Base-by-base conservation (phyloP, 1,140 invertebrate genomes). In the Drosophila paulistorum region DNA sequence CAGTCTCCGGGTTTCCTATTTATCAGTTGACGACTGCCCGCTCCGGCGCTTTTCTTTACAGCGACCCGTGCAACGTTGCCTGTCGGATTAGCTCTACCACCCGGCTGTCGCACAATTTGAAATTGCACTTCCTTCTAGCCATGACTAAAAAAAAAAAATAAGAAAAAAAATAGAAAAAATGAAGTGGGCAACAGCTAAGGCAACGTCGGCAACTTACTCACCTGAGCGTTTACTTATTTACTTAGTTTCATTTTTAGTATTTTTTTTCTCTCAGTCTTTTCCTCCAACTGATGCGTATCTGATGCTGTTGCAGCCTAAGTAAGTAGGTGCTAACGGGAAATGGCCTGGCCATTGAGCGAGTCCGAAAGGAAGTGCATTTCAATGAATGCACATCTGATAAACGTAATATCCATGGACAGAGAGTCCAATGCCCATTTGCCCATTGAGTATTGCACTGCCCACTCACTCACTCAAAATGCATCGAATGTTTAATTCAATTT, bases 301-400 rank as follows among this genome's bases (percentile, higher is more conserved):
- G 78, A 48, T 64, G 35, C 20, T 57, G 64, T 33, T n/a, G 45
- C 17, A 51, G 45, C 45, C 45, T 23, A 51, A 51, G 45, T 51
- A 51, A 51, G 45, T 57, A 75, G 68, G 75, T 72, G 80, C 81
- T 86, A 85, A 85, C 81, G 82, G 81, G 82, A 85, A 85, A 79
- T 85, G 78, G 78, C 66, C 74, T 86, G 78, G 74, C 65, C 78
- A 79, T 77, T 80, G 78, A 85, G 81, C 81, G 81, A 76, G 66
- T 68, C 71, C 55, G 26, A 72, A 86, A 82, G 82, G 82, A 86
- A 86, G 82, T 86, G 83, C 83, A 86, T 79, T 79, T 85, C 76
- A 86, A 82, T 87, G 82, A 79, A 74, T 86, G 82, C 82, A 82
- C 82, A 86, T 87, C 83, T 87, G 83, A 86, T 86, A 82, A 82